These are phyloP conservation scores for Uloborus plumipes DNA, from an alignment of 2,888 invertebrate genomes.

Conservation along the genomic window DNA sequence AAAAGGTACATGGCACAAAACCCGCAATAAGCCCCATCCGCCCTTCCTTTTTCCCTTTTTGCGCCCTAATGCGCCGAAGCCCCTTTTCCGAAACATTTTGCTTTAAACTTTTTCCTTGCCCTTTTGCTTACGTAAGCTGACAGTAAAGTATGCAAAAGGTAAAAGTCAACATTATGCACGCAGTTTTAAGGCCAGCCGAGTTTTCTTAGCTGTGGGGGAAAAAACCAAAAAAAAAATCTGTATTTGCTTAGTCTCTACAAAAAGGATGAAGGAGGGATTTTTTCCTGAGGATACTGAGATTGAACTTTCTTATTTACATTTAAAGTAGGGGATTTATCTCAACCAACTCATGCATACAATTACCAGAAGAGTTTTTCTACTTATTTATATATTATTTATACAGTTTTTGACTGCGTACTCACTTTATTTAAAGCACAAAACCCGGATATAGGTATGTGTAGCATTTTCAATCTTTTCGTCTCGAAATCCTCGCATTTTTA, in stretches of 20 bases:
- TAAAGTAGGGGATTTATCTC: slow-evolving; percentile 55
- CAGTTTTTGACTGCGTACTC: neutral
- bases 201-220: slow-evolving; percentile 13
- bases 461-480: slow-evolving; percentile 17
- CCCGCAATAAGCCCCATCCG: slow-evolving; percentile 22
- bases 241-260: slow-evolving; percentile 52
- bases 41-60: neutral
- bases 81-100: neutral
- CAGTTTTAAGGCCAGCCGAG: slow-evolving; percentile 29
- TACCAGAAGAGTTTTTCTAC: slow-evolving; percentile 18
- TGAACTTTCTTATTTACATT: slow-evolving; percentile 61
- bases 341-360: slow-evolving; percentile 48
- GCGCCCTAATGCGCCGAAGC: slow-evolving; percentile 4
- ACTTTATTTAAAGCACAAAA: slow-evolving; percentile 39
- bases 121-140: slow-evolving; percentile 49
- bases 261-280: neutral
- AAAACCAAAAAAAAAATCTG: slow-evolving; percentile 24
- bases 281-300: slow-evolving; percentile 39
- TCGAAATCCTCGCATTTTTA: slow-evolving; percentile 1
- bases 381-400: slow-evolving; percentile 14
- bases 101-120: slow-evolving; percentile 3
- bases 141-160: slow-evolving; percentile 50
- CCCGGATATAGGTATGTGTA: slow-evolving; percentile 21
- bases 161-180: slow-evolving; percentile 58
- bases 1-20: slow-evolving; percentile 3